Percentiles rank a stretch among this genome's conserved stretches.
Conservation (phyloP, 2,888 invertebrate species). For the Chaitophorus viminalis region DNA sequence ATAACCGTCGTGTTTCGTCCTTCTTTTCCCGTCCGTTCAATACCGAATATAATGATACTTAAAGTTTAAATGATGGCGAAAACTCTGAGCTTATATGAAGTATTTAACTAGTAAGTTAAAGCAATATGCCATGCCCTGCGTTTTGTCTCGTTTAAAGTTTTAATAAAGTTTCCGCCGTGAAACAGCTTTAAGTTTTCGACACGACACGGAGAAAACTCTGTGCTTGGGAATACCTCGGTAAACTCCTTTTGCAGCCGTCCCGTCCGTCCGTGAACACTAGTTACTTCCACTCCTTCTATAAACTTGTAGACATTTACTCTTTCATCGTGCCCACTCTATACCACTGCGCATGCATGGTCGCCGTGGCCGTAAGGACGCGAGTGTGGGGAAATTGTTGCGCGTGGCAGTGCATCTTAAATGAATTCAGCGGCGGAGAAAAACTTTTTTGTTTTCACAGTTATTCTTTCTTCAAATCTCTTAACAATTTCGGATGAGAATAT, state of each 20-base stretch:
- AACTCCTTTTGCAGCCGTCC: background rate
- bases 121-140: slow-evolving; percentile 31
- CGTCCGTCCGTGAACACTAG: background rate
- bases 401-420: slow-evolving; percentile 36
- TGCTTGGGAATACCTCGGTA: slow-evolving; percentile 35
- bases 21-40: background rate
- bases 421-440: background rate
- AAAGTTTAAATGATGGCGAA: slow-evolving; percentile 36
- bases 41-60: background rate
- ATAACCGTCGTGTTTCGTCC: background rate
- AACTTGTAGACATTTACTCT: slow-evolving; percentile 11
- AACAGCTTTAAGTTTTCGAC: slow-evolving; percentile 59
- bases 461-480: slow-evolving; percentile 24
- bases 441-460: slow-evolving; percentile 27
- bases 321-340: background rate
- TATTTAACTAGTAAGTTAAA: slow-evolving; percentile 53
- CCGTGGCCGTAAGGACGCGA: background rate
- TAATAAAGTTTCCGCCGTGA: slow-evolving; percentile 58
- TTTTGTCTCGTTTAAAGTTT: slow-evolving; percentile 57
- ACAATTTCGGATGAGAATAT: slow-evolving; percentile 32
- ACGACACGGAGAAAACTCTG: slow-evolving; percentile 39
- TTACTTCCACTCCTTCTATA: background rate
- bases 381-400: slow-evolving; percentile 30
- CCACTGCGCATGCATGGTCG: background rate
- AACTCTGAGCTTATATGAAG: slow-evolving; percentile 1